Evolutionary conservation across 1,140 invertebrate species (phyloP).

Genomic region (Archegozetes longisetosus): DNA sequence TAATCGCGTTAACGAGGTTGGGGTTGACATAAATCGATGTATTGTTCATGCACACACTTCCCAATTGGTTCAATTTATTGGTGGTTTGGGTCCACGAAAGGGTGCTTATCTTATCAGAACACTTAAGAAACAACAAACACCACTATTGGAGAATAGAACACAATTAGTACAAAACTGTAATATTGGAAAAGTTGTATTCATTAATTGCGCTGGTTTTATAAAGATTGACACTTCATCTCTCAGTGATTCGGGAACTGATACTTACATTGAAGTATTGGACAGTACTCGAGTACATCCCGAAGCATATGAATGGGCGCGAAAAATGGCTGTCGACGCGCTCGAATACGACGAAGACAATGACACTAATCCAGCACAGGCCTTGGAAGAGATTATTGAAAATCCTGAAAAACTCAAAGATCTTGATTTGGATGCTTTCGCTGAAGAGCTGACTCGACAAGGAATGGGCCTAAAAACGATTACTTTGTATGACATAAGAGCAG

Average conservation of each 20-base stretch:
- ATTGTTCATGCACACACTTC: constrained; percentile 70
- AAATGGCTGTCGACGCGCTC: constrained; percentile 98
- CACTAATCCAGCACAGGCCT: constrained; percentile 79
- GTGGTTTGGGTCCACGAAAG: constrained; percentile 89
- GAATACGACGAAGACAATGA: constrained; percentile 84
- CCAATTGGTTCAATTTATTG: constrained; percentile 91
- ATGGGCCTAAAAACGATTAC: constrained; percentile 96
- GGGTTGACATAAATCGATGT: constrained; percentile 91
- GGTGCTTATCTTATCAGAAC: constrained; percentile 61
- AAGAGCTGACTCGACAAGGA: constrained; percentile 73
- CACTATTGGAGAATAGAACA: constrained; percentile 83
- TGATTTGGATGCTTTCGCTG: constrained; percentile 95
- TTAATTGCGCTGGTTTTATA: constrained; percentile 98
- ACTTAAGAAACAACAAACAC: constrained; percentile 61
- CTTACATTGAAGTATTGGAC: constrained; percentile 90
- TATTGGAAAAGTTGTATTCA: constrained; percentile 96
- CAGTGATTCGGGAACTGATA: constrained; percentile 70
- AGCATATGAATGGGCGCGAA: constrained; percentile 97
- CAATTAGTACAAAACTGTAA: constrained; percentile 87
- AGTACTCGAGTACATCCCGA: constrained; percentile 96
- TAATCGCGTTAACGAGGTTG: constrained; percentile 84
- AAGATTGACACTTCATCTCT: constrained; percentile 92
- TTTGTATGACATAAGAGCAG: constrained; percentile 88
- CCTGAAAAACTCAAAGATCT: constrained; percentile 90
- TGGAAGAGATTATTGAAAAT: constrained; percentile 91